These are phyloP conservation scores for Arenaria interpres DNA, from an alignment of 2,113 vertebrate genomes.

Conservation along the genomic window DNA sequence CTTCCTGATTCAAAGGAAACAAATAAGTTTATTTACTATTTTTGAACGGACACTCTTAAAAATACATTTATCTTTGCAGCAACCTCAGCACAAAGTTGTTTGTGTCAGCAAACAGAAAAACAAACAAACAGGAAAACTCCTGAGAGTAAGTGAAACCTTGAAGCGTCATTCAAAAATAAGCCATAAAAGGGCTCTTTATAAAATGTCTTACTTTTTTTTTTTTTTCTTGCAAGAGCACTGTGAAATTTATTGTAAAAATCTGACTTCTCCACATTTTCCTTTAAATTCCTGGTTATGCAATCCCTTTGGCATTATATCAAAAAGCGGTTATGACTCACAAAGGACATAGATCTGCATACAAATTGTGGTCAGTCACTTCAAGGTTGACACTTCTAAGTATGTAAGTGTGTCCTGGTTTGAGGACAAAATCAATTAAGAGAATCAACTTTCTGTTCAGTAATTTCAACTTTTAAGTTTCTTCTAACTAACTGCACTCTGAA, in stretches of 20 bases:
- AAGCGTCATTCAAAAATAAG: neutral
- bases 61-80: neutral
- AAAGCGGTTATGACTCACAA: slow-evolving; percentile 5
- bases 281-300: slow-evolving; percentile 14
- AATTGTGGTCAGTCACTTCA: slow-evolving; percentile 30
- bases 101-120: neutral
- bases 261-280: neutral
- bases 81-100: neutral
- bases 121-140: slow-evolving; percentile 28
- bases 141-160: neutral
- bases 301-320: neutral
- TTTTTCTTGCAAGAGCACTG: neutral
- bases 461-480: neutral
- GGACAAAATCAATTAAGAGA: neutral
- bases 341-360: slow-evolving; percentile 27
- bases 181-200: neutral
- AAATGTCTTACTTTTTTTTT: neutral
- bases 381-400: neutral
- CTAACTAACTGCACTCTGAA: neutral
- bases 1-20: slow-evolving; percentile 79
- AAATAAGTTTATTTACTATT: slow-evolving; percentile 1
- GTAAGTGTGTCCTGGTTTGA: neutral
- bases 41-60: slow-evolving; percentile 12
- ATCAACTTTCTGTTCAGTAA: neutral
- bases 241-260: neutral